These are phyloP conservation scores for Augiades crinisus DNA, from an alignment of 2,888 invertebrate genomes.

Conservation along the genomic window DNA sequence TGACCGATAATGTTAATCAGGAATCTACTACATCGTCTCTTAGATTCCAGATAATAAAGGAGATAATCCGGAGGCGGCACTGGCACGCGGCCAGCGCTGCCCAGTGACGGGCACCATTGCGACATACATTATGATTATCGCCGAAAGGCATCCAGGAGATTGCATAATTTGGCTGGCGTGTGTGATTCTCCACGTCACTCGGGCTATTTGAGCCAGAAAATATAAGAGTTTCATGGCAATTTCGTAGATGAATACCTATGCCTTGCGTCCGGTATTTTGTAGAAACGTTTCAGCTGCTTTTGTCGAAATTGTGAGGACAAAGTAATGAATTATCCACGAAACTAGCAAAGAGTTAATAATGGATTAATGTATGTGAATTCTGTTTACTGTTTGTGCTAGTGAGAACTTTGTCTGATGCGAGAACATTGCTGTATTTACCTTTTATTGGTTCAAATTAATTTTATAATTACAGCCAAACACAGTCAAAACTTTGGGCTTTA, in stretches of 20 bases:
- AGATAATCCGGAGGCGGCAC: conserved; percentile 15
- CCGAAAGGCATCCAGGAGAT: conserved; percentile 15
- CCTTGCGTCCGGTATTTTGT: conserved; percentile 2
- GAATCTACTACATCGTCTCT: conserved; percentile 22
- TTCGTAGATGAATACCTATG: neutral
- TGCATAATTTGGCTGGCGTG: conserved; percentile 18
- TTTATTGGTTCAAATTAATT: too few species aligned
- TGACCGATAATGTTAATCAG: conserved; percentile 8
- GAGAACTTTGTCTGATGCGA: too few species aligned
- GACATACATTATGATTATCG: conserved; percentile 24
- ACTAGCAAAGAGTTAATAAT: too few species aligned
- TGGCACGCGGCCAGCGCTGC: conserved; percentile 17
- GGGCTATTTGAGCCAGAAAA: conserved; percentile 12
- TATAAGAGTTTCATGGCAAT: conserved; percentile 1
- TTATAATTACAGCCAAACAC: too few species aligned
- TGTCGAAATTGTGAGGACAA: too few species aligned
- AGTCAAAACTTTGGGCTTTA: too few species aligned
- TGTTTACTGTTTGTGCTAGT: too few species aligned
- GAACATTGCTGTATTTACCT: too few species aligned
- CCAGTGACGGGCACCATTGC: conserved; percentile 2
- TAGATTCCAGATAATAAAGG: conserved; percentile 23
- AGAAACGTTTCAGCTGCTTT: too few species aligned
- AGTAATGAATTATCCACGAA: too few species aligned
- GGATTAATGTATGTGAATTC: too few species aligned
- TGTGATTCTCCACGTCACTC: conserved; percentile 7